Conservation (phyloP, 2,888 invertebrate species). For the Cheilosia soror region DNA sequence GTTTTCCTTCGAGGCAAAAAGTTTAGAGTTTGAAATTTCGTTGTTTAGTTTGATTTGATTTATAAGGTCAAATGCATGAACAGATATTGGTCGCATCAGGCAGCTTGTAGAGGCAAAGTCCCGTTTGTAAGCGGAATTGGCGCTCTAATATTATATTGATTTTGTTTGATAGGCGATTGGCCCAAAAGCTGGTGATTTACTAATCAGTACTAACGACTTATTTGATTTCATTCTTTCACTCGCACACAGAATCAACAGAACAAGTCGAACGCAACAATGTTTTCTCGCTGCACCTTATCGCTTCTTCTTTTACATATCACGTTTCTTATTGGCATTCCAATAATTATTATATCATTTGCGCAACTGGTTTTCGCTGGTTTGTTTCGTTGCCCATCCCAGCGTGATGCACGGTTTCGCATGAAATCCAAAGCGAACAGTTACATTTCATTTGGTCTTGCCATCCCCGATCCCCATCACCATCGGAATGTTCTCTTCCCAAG, state of each 20-base stretch:
- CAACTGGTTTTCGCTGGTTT: slow-evolving; percentile 65
- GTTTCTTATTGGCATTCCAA: slow-evolving; percentile 62
- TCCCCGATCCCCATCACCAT: slow-evolving; percentile 3
- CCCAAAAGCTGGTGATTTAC: not conserved
- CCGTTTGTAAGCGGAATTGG: too few relatives aligned
- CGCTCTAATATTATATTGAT: too few relatives aligned
- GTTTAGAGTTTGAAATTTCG: too few relatives aligned
- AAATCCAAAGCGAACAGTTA: slow-evolving; percentile 78
- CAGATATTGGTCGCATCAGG: too few relatives aligned
- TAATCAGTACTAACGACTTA: not conserved
- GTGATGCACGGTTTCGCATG: slow-evolving; percentile 60
- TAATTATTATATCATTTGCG: slow-evolving; percentile 68
- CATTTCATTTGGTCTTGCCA: slow-evolving; percentile 81
- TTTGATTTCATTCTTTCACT: not conserved
- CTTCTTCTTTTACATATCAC: slow-evolving; percentile 50
- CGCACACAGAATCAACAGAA: slow-evolving; percentile 33
- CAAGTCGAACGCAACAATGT: slow-evolving; percentile 40
- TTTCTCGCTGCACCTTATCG: slow-evolving; percentile 40
- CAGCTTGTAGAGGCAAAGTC: too few relatives aligned
- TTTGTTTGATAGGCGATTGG: not conserved
- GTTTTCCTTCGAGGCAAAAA: too few relatives aligned
- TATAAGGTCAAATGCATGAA: too few relatives aligned
- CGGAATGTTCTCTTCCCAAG: slow-evolving; percentile 59
- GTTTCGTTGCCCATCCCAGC: slow-evolving; percentile 56
- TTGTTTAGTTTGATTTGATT: too few relatives aligned